Evolutionary conservation across 2,113 vertebrate species (phyloP).

Genomic region (Vidua macroura): DNA sequence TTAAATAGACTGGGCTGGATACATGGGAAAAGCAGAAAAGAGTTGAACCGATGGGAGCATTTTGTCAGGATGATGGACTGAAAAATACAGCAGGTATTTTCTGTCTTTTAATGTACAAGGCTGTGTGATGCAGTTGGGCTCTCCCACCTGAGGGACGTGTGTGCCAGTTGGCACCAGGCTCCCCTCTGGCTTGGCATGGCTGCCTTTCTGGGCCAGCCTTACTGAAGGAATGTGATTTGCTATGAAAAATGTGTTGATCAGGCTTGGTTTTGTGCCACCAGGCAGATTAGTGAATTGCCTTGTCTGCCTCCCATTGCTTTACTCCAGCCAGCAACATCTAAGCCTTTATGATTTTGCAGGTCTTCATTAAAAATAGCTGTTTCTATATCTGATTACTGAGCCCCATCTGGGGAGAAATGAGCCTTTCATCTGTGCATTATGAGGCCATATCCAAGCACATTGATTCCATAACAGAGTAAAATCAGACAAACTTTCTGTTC

Average conservation of each 20-base stretch:
- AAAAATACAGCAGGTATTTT: conserved; percentile 1
- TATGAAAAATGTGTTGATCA: conserved; percentile 58
- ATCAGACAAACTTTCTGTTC: conserved; percentile 22
- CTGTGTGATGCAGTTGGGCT: neutral
- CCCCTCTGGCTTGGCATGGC: neutral
- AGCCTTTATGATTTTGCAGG: conserved; percentile 29
- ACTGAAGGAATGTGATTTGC: conserved; percentile 51
- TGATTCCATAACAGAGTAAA: conserved; percentile 18
- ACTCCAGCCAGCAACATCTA: conserved; percentile 48
- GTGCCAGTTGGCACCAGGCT: conserved; percentile 24
- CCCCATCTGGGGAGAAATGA: conserved; percentile 42
- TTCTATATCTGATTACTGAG: conserved; percentile 57
- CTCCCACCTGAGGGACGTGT: neutral
- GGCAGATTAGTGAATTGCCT: conserved; percentile 36
- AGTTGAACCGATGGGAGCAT: neutral
- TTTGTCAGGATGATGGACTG: conserved; percentile 25
- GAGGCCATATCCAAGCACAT: neutral
- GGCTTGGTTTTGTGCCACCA: conserved; percentile 32
- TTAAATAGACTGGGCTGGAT: neutral
- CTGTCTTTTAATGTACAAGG: neutral
- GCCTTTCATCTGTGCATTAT: conserved; percentile 47
- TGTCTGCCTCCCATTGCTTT: conserved; percentile 3
- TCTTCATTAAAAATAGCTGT: conserved; percentile 58
- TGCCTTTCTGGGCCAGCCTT: neutral
- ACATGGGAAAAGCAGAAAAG: neutral